Base-by-base conservation (phyloP, 2,797 vertebrate genomes). In the Gephyroberyx darwinii region DNA sequence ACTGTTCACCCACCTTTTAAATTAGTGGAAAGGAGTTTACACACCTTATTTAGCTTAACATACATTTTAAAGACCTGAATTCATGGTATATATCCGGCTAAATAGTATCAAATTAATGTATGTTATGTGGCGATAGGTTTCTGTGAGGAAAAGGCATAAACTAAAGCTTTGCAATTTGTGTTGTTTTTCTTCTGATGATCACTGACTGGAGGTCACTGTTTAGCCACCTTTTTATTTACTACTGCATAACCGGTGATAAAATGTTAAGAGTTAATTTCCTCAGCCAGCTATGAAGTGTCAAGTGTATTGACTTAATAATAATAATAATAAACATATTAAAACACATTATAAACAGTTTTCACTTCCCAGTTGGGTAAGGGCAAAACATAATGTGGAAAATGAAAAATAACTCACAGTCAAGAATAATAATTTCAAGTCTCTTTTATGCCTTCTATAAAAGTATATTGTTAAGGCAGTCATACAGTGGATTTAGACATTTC, bases 401-500 rank as follows among this genome's bases (percentile, higher is more conserved):
- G 22, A 71, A 91, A 92, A 90, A 91, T 17, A 75, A 90, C 87
- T 95, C 92, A 91, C 86, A 95, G 86, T 92, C 89, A 61, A 78
- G 51, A 87, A 84, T 80, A 87, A 88, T 84, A 80, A 94, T 94
- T 95, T 94, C 94, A 92, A 91, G 93, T 93, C 89, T 92, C 91
- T 95, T 94, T 95, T 94, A 96, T 69, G 88, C 93, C 93, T 95
- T 94, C 94, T 95, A 95, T 95, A 95, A 96, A 96, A 95, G 95
- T 95, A 95, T 95, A 95, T 94, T 83, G 93, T 94, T 94, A 95
- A 98, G 96, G 96, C 96, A 95, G 91, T 91, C 92, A 92, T 94
- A 94, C 96, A 96, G 96, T 95, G 93, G 84, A 80, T 95, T 96
- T 94, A 94, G 92, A 96, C 95, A 96, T 93, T 94, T 95, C 75